Conservation (phyloP, 2,797 vertebrate species). For the Agapornis canus region DNA sequence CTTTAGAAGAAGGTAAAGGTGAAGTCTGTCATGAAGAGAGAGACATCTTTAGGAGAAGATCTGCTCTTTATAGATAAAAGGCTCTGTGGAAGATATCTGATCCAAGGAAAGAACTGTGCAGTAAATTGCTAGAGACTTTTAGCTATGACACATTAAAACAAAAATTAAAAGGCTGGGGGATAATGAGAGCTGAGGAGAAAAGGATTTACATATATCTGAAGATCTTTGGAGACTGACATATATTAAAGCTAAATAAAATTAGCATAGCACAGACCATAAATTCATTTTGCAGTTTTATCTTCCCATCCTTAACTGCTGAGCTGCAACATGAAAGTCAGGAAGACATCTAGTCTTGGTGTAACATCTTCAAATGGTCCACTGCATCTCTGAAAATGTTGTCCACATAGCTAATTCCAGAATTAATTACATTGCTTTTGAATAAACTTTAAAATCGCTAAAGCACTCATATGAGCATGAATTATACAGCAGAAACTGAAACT, state of each 20-base stretch:
- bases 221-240: background rate
- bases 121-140: background rate
- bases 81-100: background rate
- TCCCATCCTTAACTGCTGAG: background rate
- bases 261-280: background rate
- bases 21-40: background rate
- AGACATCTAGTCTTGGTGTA: background rate
- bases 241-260: background rate
- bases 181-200: background rate
- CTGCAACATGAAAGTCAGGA: background rate
- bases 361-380: background rate
- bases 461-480: background rate
- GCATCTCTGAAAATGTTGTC: background rate
- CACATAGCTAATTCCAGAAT: background rate
- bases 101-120: background rate
- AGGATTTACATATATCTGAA: background rate
- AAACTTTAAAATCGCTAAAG: conserved; percentile 2
- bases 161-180: background rate
- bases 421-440: background rate
- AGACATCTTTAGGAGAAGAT: background rate
- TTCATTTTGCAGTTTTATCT: background rate
- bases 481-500: background rate
- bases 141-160: background rate
- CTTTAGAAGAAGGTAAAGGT: background rate
- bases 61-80: background rate